Percentiles rank a stretch among this genome's conserved stretches.
Conservation (phyloP, 2,797 vertebrate genomes). For the Sphaeramia orbicularis region DNA sequence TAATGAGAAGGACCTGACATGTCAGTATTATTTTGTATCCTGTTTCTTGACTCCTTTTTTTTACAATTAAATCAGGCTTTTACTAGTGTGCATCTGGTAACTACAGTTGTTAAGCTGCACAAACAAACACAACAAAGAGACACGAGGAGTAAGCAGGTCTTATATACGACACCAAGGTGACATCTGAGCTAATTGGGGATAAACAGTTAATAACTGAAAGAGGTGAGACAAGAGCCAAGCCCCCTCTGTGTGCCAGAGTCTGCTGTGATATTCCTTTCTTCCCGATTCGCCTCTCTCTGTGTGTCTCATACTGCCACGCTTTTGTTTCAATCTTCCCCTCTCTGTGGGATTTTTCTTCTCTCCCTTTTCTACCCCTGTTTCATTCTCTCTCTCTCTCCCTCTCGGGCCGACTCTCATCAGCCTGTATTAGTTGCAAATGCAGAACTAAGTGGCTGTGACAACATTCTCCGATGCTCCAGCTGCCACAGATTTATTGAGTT, state of each 20-base stretch:
- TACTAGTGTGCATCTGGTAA: conserved; percentile 47
- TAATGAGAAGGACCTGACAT: not conserved
- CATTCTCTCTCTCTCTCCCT: conserved; percentile 43
- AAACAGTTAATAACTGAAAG: conserved; percentile 74
- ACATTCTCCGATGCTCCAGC: conserved; percentile 81
- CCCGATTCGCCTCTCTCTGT: conserved; percentile 24
- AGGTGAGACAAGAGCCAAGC: conserved; percentile 64
- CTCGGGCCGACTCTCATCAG: conserved; percentile 70
- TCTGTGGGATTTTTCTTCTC: conserved; percentile 41
- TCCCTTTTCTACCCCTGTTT: conserved; percentile 22
- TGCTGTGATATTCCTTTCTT: conserved; percentile 40
- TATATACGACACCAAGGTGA: conserved; percentile 64
- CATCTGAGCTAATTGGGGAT: conserved; percentile 79
- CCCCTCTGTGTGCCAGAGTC: conserved; percentile 51
- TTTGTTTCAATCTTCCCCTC: conserved; percentile 53
- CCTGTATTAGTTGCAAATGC: conserved; percentile 73
- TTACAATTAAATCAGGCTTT: conserved; percentile 44
- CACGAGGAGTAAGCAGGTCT: conserved; percentile 61
- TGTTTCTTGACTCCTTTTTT: conserved; percentile 24
- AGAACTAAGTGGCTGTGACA: conserved; percentile 81
- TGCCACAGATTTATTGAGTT: conserved; percentile 84
- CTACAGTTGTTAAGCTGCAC: conserved; percentile 47
- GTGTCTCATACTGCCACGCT: conserved; percentile 56
- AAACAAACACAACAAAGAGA: conserved; percentile 65
- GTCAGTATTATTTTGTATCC: conserved; percentile 12